These are phyloP conservation scores for Semaprochilodus insignis DNA, from an alignment of 2,797 vertebrate genomes.

Conservation along the genomic window DNA sequence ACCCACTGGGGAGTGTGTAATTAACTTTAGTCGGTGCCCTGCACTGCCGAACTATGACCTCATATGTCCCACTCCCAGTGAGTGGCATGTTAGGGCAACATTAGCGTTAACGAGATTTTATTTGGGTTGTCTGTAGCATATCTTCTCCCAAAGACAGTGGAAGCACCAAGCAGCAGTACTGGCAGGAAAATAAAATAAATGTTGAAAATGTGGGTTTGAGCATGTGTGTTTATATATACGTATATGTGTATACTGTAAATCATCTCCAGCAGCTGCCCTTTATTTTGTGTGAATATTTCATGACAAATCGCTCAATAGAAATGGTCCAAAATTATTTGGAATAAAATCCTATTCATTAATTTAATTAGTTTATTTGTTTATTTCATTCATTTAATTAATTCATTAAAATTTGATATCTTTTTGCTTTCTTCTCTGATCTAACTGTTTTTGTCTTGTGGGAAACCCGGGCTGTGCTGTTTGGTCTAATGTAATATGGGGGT, in stretches of 20 bases:
- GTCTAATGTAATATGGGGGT: not conserved
- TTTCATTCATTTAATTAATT: no score
- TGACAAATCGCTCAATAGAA: no score
- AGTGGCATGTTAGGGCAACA: slow-evolving; percentile 83
- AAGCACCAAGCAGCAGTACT: slow-evolving; percentile 57
- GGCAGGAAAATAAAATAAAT: slow-evolving; percentile 80
- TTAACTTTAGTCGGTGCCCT: slow-evolving; percentile 76
- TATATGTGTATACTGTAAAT: not conserved
- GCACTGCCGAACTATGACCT: slow-evolving; percentile 72
- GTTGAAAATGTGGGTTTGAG: slow-evolving; percentile 68
- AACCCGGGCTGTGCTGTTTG: not conserved
- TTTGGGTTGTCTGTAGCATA: slow-evolving; percentile 65
- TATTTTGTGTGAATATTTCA: no score
- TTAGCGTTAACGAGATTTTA: slow-evolving; percentile 80
- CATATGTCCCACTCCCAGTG: slow-evolving; percentile 76
- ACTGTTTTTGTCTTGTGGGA: not conserved
- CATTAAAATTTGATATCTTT: no score
- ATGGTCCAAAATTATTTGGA: no score
- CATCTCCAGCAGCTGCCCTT: no score
- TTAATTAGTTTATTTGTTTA: no score
- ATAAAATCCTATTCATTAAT: no score
- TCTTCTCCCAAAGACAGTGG: slow-evolving; percentile 30
- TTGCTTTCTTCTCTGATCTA: no score
- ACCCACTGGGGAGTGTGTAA: slow-evolving; percentile 71
- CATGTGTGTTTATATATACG: not conserved